Base-by-base conservation (phyloP, 2,888 invertebrate genomes). In the Epinotia brunnichana region DNA sequence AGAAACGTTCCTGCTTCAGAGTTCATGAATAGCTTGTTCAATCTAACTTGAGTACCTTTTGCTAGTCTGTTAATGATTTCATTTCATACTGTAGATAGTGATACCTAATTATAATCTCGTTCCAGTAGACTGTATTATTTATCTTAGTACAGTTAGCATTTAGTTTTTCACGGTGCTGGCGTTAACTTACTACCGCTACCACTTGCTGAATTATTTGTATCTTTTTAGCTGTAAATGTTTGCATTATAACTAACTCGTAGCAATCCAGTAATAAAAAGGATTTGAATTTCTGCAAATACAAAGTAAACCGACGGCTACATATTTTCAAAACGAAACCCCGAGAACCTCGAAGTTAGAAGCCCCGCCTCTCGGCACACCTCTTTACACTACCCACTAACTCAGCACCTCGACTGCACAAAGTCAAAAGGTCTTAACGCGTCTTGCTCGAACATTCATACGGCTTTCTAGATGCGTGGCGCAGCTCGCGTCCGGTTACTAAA, bases 401-500 rank as follows among this genome's bases (percentile, higher is more conserved):
- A 66, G 59, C 70, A 59, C 59, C 51, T 19, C 54, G 1, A 19
- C 35, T 1, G 10, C 9, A 13, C 17, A 54, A 13, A 64, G 15
- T 21, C 29, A 54, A 54, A 53, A 39, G 21, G 39, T n/a, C 24
- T 15, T 64, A 21, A 64, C 21, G 39, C 39, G 21, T 9, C 39
- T n/a, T 13, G 4, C 13, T 4, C 3, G 13, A 0, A 41, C 3
- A 15, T 7, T 53, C 39, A 3, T 64, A 64, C 35, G 54, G 13
- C 64, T 9, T 54, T 64, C 17, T 21, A 9, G 39, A 0, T 64
- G 7, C 10, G n/a, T 2, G 10, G n/a, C n/a, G 5, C 24, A 13
- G 10, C 5, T 56, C 41, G 24, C 70, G 64, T 63, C 48, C 57
- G 66, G 70, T 71, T 66, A 73, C 68, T 73, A 68, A 73, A 73